Percentiles rank a stretch among this genome's conserved stretches.
phyloP scores from a whole-genome alignment of 2,797 vertebrate genomes.

The Muscicapa comitata region DNA sequence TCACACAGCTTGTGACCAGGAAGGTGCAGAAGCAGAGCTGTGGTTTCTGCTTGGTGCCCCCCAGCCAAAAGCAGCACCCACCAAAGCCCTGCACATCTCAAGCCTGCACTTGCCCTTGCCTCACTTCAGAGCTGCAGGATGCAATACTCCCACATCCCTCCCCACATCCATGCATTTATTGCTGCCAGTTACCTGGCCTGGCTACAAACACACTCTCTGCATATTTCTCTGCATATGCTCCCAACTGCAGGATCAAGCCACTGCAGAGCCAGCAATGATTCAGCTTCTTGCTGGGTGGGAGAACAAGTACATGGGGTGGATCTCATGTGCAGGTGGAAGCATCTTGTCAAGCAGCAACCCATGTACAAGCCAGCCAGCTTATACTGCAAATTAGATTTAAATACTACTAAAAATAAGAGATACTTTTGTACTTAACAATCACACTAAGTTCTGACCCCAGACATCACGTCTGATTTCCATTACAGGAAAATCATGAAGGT shows the following conservation, averaged over 20 bases:
- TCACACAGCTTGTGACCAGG: background rate
- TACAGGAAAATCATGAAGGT: background rate
- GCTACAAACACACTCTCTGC: no score
- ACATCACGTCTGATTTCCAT: background rate
- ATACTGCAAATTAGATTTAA: background rate
- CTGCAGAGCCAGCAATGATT: background rate
- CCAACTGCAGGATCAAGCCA: background rate
- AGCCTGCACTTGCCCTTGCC: no score
- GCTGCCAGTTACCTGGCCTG: background rate
- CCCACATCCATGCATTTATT: background rate
- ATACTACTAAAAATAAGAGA: background rate
- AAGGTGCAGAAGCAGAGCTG: background rate
- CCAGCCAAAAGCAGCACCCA: background rate
- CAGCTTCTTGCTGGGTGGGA: background rate
- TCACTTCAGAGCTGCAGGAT: background rate
- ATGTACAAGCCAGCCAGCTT: background rate
- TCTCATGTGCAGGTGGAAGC: background rate
- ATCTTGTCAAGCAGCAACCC: background rate
- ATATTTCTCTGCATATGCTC: background rate
- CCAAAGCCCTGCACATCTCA: background rate
- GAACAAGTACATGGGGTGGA: accelerated
- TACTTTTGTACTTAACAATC: background rate
- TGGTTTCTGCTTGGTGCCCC: no score
- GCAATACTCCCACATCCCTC: no score
- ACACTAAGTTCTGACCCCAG: background rate